A percentile compares a stretch with the other conserved stretches of the same genome.
Evolutionary conservation across 2,797 vertebrate species (phyloP).

Genomic region (Rhinella marina): DNA sequence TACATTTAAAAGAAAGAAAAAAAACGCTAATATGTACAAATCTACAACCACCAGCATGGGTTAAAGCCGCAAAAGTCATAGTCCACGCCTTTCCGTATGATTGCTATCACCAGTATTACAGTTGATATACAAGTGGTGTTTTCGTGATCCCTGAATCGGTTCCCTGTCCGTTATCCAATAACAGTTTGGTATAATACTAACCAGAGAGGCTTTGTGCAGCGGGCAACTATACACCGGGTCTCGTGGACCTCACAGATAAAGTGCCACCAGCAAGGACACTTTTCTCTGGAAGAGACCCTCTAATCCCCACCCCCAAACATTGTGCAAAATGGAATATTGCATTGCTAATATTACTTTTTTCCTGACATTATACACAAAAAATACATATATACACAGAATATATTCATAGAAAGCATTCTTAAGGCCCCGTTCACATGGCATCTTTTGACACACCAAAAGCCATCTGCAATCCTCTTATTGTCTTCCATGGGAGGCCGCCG

Average conservation of each 20-base stretch:
- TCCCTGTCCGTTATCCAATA: not conserved
- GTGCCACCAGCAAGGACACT: not conserved
- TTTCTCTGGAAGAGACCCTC: not conserved
- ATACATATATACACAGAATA: slow-evolving; percentile 27
- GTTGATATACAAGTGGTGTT: slow-evolving; percentile 5
- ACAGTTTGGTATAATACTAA: slow-evolving; percentile 52
- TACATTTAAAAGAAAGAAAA: not conserved
- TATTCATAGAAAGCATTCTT: not conserved
- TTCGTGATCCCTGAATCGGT: slow-evolving; percentile 39
- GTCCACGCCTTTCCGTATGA: not conserved
- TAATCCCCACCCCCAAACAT: not conserved
- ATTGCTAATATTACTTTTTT: slow-evolving; percentile 17
- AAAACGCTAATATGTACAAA: not conserved
- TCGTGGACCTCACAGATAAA: not conserved
- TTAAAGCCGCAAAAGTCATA: not conserved
- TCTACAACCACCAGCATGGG: not conserved
- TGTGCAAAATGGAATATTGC: slow-evolving; percentile 56
- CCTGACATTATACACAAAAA: slow-evolving; percentile 17
- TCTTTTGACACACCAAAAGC: no score
- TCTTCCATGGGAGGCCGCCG: no score
- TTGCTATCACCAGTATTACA: not conserved
- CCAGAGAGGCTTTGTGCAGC: not conserved
- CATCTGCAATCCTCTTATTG: no score
- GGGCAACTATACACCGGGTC: not conserved
- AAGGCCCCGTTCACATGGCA: no score